These are phyloP conservation scores for Proterorhinus semilunaris DNA, from an alignment of 2,113 vertebrate species.

Conservation along the genomic window DNA sequence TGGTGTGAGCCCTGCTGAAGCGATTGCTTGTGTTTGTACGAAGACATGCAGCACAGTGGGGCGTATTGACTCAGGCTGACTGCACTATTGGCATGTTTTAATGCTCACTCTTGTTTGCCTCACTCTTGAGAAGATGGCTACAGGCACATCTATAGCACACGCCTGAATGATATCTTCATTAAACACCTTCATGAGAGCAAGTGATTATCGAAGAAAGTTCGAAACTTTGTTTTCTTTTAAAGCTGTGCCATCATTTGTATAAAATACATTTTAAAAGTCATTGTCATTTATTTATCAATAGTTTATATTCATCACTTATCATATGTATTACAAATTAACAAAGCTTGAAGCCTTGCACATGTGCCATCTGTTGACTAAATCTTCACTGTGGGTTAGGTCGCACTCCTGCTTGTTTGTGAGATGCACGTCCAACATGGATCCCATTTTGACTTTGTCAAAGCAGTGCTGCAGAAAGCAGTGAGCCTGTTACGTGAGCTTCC, in stretches of 20 bases:
- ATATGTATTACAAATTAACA: background rate
- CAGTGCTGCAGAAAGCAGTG: constrained; percentile 31
- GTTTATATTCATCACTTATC: too few relatives aligned
- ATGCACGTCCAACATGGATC: constrained; percentile 30
- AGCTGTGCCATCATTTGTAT: background rate
- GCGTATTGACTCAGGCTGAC: constrained; percentile 68
- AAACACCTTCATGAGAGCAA: background rate
- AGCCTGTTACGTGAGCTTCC: constrained; percentile 42
- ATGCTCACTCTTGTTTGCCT: constrained; percentile 67
- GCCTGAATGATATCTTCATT: background rate
- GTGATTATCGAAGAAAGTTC: background rate
- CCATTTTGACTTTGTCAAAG: constrained; percentile 62
- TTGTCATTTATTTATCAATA: too few relatives aligned
- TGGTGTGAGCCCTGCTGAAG: constrained; percentile 57
- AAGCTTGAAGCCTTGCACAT: constrained; percentile 11
- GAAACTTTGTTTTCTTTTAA: background rate
- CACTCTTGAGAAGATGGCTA: constrained; percentile 33
- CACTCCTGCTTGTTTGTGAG: constrained; percentile 39
- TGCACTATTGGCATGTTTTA: constrained; percentile 66
- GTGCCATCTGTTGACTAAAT: constrained; percentile 25
- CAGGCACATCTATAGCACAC: constrained; percentile 38
- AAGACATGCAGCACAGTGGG: constrained; percentile 70
- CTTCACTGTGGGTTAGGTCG: constrained; percentile 16
- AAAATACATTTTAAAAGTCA: too few relatives aligned
- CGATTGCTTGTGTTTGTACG: constrained; percentile 69